phyloP scores from a whole-genome alignment of 2,113 vertebrate species.

The Poecilia latipinna region DNA sequence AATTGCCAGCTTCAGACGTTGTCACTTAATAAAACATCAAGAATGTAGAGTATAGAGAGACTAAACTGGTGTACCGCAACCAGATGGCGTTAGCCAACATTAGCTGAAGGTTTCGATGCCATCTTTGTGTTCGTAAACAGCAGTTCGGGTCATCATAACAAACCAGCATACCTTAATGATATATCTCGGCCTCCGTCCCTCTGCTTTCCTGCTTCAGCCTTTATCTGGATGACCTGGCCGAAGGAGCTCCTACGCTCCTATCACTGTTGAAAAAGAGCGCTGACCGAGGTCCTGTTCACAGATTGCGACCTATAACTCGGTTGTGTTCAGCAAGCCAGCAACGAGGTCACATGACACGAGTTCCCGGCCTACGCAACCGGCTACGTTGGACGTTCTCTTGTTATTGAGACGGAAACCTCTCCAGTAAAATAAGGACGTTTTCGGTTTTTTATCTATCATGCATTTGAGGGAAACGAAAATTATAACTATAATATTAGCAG shows the following conservation, averaged over 20 bases:
- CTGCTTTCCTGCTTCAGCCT: neutral
- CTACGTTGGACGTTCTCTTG: slow-evolving; percentile 17
- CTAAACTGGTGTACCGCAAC: neutral
- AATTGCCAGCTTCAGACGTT: neutral
- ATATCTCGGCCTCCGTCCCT: neutral
- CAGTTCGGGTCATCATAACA: neutral
- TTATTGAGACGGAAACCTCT: slow-evolving; percentile 31
- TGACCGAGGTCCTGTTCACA: neutral
- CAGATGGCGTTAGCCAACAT: slow-evolving; percentile 1
- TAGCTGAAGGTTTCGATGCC: slow-evolving; percentile 26
- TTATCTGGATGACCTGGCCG: slow-evolving; percentile 7
- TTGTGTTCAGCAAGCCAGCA: neutral
- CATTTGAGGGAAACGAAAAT: neutral
- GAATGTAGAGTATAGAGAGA: neutral
- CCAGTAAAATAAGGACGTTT: neutral
- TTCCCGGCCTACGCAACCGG: too few relatives aligned
- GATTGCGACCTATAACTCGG: slow-evolving; percentile 3
- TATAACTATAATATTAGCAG: neutral
- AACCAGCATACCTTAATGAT: slow-evolving; percentile 35
- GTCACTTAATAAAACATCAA: neutral
- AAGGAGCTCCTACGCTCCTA: slow-evolving; percentile 29
- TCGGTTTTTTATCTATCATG: neutral
- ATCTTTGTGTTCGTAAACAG: slow-evolving; percentile 33
- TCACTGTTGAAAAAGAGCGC: neutral
- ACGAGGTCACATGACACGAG: slow-evolving; percentile 48